Base-by-base conservation (phyloP, 2,113 vertebrate genomes). In the Paedocypris sp. region DNA sequence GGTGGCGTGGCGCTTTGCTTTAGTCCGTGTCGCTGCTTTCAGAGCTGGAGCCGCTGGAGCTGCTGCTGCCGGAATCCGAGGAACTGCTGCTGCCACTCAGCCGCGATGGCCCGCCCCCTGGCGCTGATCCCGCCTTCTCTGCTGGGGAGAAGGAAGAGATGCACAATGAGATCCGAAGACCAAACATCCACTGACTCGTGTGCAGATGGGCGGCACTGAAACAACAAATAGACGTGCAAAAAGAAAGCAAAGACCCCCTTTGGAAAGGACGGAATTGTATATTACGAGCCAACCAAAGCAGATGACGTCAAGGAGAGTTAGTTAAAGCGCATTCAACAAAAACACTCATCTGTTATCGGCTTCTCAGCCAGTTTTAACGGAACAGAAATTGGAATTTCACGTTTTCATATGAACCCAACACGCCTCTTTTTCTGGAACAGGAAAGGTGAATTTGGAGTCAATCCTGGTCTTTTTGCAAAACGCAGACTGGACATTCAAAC, bases 1-100 rank as follows among this genome's bases (percentile, higher is more conserved):
- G 3, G 25, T 32, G 45, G 35, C 9, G 12, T 12, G 47, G 29
- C 25, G 29, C 39, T 66, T 52, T 29, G 70, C 54, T 72, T 86
- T 80, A 86, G 75, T 98, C 94, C 0, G 94, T 94, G 76, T 98
- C 94, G 3, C 89, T 91, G 85, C 85, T 91, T 46, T 72, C 70
- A 63, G 93, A 94, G 77, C 91, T 95, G 66, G 94, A 95, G 2
- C 91, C 94, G 0, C 91, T 95, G 70, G 93, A 93, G 74, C 90
- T 94, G 85, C 83, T 89, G 79, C 90, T 94, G 4, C 90, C 93
- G 0, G 92, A 93, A 60, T 92, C 92, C 0, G 94, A 98, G 53
- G 92, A 95, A 78, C 84, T 87, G 82, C 83, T 86, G 78, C 76
- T 75, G 72, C 90, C 94, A 80, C 91, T 98, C 76, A 98, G 86